Conservation (phyloP, 2,888 invertebrate species). For the Microctonus hyperodae region DNA sequence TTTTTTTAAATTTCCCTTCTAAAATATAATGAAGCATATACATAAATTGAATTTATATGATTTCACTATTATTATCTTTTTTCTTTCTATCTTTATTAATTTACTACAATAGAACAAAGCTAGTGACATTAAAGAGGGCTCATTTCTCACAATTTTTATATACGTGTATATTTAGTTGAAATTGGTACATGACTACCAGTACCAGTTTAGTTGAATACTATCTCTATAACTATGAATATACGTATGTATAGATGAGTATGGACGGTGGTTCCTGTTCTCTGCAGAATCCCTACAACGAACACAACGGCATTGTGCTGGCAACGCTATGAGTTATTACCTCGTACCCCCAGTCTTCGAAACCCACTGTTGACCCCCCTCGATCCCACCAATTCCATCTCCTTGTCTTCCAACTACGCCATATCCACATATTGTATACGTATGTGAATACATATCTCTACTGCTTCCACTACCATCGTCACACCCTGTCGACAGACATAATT, state of each 20-base stretch:
- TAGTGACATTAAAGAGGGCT: constrained; percentile 7
- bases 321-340: constrained; percentile 59
- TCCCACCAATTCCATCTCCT: constrained; percentile 40
- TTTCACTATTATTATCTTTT: no score
- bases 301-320: constrained; percentile 60
- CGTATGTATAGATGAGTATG: constrained; percentile 20
- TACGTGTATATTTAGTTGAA: constrained; percentile 20
- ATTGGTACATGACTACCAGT: constrained; percentile 24
- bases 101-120: not conserved
- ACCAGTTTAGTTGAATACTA: not conserved
- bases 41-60: no score
- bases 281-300: constrained; percentile 59
- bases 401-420: constrained; percentile 30
- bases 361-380: constrained; percentile 22
- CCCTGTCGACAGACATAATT: constrained; percentile 53
- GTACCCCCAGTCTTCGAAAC: constrained; percentile 46
- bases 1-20: no score
- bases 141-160: not conserved
- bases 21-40: no score
- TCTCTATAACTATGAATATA: constrained; percentile 15
- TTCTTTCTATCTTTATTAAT: not conserved
- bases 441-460: constrained; percentile 4
- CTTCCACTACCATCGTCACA: constrained; percentile 33
- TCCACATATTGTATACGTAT: not conserved
- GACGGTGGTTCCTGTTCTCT: constrained; percentile 50